Percentiles rank a stretch among this genome's conserved stretches.
These are phyloP conservation scores for Cyclophora albipunctata DNA, from an alignment of 2,888 invertebrate genomes.

Conservation along the genomic window DNA sequence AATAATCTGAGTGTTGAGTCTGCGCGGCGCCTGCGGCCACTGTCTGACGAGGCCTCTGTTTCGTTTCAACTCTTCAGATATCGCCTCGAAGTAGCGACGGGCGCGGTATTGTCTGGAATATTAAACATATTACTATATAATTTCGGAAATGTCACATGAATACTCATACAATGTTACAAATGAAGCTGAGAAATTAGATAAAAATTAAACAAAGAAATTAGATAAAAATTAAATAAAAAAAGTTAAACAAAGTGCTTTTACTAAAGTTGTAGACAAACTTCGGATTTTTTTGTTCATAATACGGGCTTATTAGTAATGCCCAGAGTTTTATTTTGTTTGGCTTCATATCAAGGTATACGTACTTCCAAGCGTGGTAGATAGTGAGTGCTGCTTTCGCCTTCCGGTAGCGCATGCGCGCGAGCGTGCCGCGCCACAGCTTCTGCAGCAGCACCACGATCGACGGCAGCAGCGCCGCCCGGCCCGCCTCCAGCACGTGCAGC, in stretches of 20 bases:
- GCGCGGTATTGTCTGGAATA: slow-evolving; percentile 52
- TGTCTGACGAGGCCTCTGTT: slow-evolving; percentile 40
- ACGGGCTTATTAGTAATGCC: too few species aligned
- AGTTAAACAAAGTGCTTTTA: too few species aligned
- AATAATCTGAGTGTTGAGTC: slow-evolving; percentile 67
- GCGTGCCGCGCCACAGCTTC: slow-evolving; percentile 93
- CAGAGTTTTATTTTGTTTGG: too few species aligned
- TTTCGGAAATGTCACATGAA: neutral
- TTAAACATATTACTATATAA: neutral
- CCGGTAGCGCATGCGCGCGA: slow-evolving; percentile 86
- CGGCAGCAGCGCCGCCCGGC: slow-evolving; percentile 90
- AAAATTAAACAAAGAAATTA: too few species aligned
- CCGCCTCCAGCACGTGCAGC: slow-evolving; percentile 90
- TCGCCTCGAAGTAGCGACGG: slow-evolving; percentile 52
- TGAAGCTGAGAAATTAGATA: too few species aligned
- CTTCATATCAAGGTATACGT: slow-evolving; percentile 18
- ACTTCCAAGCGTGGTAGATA: slow-evolving; percentile 88
- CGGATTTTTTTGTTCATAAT: too few species aligned
- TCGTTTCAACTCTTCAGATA: slow-evolving; percentile 43
- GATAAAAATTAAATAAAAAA: too few species aligned
- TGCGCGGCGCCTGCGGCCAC: slow-evolving; percentile 88
- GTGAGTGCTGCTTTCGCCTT: slow-evolving; percentile 88
- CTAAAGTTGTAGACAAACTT: too few species aligned
- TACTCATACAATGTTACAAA: too few species aligned
- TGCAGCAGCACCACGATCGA: slow-evolving; percentile 94